Base-by-base conservation (phyloP, 2,888 invertebrate species). In the Cabera pusaria region DNA sequence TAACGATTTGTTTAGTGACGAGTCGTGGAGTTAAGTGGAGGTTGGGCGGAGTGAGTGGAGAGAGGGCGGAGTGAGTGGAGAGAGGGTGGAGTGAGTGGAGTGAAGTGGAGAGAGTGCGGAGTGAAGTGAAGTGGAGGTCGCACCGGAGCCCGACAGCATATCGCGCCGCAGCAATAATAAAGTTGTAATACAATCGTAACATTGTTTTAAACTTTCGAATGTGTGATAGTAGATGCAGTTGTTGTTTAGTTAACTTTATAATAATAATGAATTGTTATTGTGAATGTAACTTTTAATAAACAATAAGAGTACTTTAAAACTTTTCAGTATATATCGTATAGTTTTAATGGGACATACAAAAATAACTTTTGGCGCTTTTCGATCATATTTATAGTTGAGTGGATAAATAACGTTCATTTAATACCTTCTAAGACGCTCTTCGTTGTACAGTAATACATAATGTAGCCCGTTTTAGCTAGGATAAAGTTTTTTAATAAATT, bases 151-250 rank as follows among this genome's bases (percentile, higher is more conserved):
- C 16, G 26, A 18, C 31, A 23, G 25, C 41, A 42, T 42, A 42
- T 42, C 41, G 70, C 76, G 83, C 82, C 78, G 72, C 86, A 90
- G 90, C 89, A 90, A 90, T 90, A 90, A 90, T 82, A 56, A 79
- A 74, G 73, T 85, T 84, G 80, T 78, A 83, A 77, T 85, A 80
- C 82, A 69, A 87, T 82, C 85, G 77, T 84, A 84, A 85, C 85
- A 87, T 87, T 86, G 88, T 88, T 86, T 87, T 84, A 81, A 86
- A 87, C 80, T 85, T 90, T 90, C 86, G 84, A 90, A 89, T 87
- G 90, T 90, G 90, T 90, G 90, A 90, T 90, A 88, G 88, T 90
- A 89, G 89, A 81, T 82, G 88, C 87, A 86, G 88, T 90, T 88
- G 89, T 90, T 89, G 88, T 89, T 89, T 90, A 88, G 85, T 88